phyloP scores from a whole-genome alignment of 2,113 vertebrate species.

The Phalacrocorax brasilianus region DNA sequence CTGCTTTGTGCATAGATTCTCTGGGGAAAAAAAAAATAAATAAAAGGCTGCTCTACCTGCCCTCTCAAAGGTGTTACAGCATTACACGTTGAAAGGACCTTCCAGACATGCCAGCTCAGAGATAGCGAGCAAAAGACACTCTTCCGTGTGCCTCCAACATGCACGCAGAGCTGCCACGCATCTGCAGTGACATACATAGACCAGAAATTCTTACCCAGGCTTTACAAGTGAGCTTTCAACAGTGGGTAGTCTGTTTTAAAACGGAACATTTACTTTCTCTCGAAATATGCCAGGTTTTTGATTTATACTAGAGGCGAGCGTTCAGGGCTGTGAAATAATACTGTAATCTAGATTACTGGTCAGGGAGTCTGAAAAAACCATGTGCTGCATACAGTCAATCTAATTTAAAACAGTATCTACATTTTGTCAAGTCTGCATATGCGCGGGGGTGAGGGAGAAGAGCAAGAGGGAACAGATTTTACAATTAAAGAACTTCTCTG shows the following conservation, averaged over 20 bases:
- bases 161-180: neutral
- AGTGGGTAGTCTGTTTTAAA: neutral
- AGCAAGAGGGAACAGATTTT: neutral
- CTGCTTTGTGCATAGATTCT: neutral
- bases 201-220: neutral
- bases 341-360: neutral
- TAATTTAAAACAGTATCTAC: neutral
- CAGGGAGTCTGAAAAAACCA: neutral
- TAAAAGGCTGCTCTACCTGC: neutral
- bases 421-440: neutral
- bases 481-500: neutral
- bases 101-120: neutral
- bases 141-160: neutral
- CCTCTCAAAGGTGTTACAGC: neutral
- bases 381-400: neutral
- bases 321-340: neutral
- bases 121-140: neutral
- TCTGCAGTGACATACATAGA: neutral
- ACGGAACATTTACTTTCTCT: neutral
- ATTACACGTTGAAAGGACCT: neutral
- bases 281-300: neutral
- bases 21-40: neutral
- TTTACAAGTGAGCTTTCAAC: neutral
- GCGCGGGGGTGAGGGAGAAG: accelerated
- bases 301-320: neutral